Base-by-base conservation (phyloP, 2,888 invertebrate species). In the Pachliopta kotzebuea region DNA sequence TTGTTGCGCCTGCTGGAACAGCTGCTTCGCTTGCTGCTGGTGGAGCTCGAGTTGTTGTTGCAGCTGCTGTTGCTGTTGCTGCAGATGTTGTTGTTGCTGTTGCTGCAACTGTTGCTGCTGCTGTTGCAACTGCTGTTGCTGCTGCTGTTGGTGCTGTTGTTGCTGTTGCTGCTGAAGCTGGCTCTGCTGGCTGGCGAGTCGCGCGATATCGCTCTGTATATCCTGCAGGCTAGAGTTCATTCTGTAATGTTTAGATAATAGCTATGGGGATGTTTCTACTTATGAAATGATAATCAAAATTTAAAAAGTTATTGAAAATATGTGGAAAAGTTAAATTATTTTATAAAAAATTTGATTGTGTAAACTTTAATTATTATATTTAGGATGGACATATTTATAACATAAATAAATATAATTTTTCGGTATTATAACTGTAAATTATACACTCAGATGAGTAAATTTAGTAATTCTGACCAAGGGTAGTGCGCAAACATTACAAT, bases 171-270 rank as follows among this genome's bases (percentile, higher is more conserved):
- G 88, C 66, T 89, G 89, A 59, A 90, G 71, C 71, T 90, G 90
- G 57, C 76, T 85, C 74, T 90, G 90, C 70, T 97, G 97, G 70
- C 94, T 95, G 67, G 97, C 95, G 72, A 98, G 93, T 75, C 97
- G 94, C 88, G 97, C 96, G 81, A 98, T 98, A 88, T 98, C 98
- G 71, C 96, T 96, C 92, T 98, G 98, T 79, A 98, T 96, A 90
- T 98, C 98, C 83, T 96, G 96, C 79, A 98, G 94, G 93, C 96
- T 98, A 92, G 94, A 95, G 92, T 98, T 98, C 95, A 98, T 97
- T 92, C 96, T 96, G 86, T 72, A 91, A 87, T 72, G 69, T 67
- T 73, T 73, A 69, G 71, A 69, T 31, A 71, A 65, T 69, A 66
- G 66, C 73, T 70, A 69, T 70, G 60, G 60, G 69, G 65, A 64